Conservation (phyloP, 2,797 vertebrate genomes). For the Nyctibius grandis region DNA sequence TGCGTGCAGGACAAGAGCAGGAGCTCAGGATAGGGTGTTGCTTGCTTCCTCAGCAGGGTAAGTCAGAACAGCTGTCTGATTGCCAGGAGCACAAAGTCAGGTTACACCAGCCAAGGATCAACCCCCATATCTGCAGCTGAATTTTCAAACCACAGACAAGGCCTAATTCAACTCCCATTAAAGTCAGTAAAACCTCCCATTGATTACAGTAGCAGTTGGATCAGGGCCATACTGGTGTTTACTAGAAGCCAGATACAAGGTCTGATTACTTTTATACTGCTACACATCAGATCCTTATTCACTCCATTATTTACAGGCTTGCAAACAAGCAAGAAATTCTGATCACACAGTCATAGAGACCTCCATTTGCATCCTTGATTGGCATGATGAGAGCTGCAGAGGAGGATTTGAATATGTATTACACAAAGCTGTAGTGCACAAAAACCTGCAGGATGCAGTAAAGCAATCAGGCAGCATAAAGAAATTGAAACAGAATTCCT, state of each 20-base stretch:
- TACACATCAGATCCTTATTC: constrained; percentile 56
- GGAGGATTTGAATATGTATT: constrained; percentile 60
- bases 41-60: background rate
- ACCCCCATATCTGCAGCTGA: background rate
- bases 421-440: constrained; percentile 1
- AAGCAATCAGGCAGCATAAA: constrained; percentile 68
- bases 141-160: background rate
- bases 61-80: background rate
- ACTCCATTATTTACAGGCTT: constrained; percentile 59
- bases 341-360: constrained; percentile 65
- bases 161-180: constrained; percentile 14
- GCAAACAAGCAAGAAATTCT: constrained; percentile 72
- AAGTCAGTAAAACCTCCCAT: constrained; percentile 20
- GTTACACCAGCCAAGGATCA: background rate
- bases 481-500: constrained; percentile 63
- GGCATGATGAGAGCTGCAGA: constrained; percentile 52
- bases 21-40: background rate
- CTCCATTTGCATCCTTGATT: constrained; percentile 72
- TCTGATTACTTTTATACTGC: constrained; percentile 57
- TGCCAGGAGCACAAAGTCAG: background rate
- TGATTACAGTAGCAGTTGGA: background rate
- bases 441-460: constrained; percentile 59
- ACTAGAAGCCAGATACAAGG: constrained; percentile 44
- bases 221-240: background rate
- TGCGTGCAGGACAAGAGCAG: fast-evolving